Evolutionary conservation across 1,140 invertebrate genomes (phyloP), one percentile per base, ranked within the genome.

Genomic region (Oscheius sp.): DNA sequence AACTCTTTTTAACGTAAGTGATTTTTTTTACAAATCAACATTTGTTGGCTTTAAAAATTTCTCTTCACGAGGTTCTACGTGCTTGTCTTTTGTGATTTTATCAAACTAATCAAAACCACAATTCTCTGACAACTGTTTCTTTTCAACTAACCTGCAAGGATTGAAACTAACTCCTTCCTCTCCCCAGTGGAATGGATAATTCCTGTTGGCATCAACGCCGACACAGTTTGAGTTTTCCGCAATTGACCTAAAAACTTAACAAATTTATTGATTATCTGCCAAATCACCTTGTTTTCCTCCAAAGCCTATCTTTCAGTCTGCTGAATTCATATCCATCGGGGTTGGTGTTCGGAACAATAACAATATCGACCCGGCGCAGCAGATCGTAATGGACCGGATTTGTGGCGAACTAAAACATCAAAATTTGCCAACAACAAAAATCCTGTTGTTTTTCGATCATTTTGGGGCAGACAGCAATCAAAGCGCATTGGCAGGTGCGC

Each of bases 281-380:
- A 36, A 58, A 18, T 62, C 78, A 83, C 65, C 85, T 71, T 3
- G 85, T 86, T 63, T 87, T 86, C 23, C 86, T 77, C 86, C 86
- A 87, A 52, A 84, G 68, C 46, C 86, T 76, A 66, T 85, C 79
- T 77, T 83, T 55, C 10, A 64, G 79, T 78, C 85, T 79, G 4
- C 81, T 81, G 73, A 80, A 85, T 59, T 81, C 81, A 71, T 87
- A 87, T 4, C 86, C 86, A 75, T 87, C 86, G 7, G 85, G 85
- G 73, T 87, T 87, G 26, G 83, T 73, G 1, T 85, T 77, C 31
- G 85, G 85, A n/a, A 84, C 77, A 28, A 87, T 78, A 46, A 81
- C 78, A 38, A 82, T 79, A 61, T 85, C 82, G 72, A 83, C 84
- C 7, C 61, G 68, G 7, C 79, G 62, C 13, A 86, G 66, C 2